A percentile compares a stretch with the other conserved stretches of the same genome.
These are phyloP conservation scores for Centropristis striata DNA, from an alignment of 2,113 vertebrate species.

Conservation along the genomic window DNA sequence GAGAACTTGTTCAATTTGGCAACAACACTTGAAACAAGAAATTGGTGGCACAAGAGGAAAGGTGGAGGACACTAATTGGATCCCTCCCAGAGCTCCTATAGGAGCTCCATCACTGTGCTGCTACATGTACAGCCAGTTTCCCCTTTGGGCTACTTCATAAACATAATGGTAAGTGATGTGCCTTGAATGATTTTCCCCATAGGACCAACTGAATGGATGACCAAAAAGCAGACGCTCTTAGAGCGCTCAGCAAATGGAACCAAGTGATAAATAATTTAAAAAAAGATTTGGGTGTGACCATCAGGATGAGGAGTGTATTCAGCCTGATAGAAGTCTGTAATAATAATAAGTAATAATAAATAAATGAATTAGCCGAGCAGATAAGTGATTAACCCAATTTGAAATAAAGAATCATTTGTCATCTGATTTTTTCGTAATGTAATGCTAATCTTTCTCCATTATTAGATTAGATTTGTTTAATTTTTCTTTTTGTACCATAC, in stretches of 20 bases:
- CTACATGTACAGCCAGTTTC: not conserved
- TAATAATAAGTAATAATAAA: conserved; percentile 17
- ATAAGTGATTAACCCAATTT: conserved; percentile 20
- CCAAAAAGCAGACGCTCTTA: conserved; percentile 25
- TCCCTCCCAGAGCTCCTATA: not conserved
- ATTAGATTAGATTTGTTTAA: conserved; percentile 16
- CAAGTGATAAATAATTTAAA: not conserved
- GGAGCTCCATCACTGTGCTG: not conserved
- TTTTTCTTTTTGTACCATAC: not conserved
- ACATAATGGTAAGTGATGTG: conserved; percentile 51
- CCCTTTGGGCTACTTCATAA: conserved; percentile 22
- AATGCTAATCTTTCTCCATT: conserved; percentile 7
- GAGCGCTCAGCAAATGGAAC: conserved; percentile 45
- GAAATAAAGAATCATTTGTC: conserved; percentile 18
- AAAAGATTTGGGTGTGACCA: conserved; percentile 23
- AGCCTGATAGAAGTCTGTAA: not conserved
- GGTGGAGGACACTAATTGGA: too few relatives aligned
- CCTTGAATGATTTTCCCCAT: conserved; percentile 48
- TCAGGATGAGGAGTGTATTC: conserved; percentile 21
- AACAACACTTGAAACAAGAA: too few relatives aligned
- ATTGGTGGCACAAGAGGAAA: too few relatives aligned
- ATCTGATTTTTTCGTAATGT: conserved; percentile 6
- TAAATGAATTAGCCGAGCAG: conserved; percentile 8
- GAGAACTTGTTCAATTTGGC: too few relatives aligned
- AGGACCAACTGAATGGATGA: conserved; percentile 43